These are phyloP conservation scores for Daubentonia madagascariensis DNA, from an alignment of 2,113 vertebrate genomes.

Conservation along the genomic window DNA sequence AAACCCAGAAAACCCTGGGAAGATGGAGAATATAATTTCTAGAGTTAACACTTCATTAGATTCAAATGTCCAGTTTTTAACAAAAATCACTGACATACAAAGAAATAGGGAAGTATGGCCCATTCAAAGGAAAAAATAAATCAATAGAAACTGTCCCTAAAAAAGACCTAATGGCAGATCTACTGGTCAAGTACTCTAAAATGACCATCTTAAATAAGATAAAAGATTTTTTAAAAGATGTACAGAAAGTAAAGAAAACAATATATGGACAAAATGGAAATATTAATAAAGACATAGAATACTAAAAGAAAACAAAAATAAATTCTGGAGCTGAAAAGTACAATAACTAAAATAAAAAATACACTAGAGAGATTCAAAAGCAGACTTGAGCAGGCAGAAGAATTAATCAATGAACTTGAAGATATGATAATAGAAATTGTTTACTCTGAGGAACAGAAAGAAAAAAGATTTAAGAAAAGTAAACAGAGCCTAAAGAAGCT, in stretches of 20 bases:
- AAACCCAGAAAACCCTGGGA: background rate
- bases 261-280: background rate
- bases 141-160: background rate
- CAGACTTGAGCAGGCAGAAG: background rate
- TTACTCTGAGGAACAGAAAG: background rate
- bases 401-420: background rate
- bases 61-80: background rate
- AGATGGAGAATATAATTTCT: background rate
- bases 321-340: background rate
- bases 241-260: background rate
- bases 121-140: background rate
- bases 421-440: background rate
- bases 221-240: background rate
- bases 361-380: background rate
- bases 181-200: background rate
- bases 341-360: background rate
- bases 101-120: background rate
- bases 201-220: background rate
- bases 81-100: background rate
- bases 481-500: background rate
- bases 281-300: background rate
- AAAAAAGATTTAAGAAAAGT: background rate
- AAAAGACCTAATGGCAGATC: background rate
- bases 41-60: background rate
- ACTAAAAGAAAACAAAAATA: background rate